A percentile compares a stretch with the other conserved stretches of the same genome.
Conservation (phyloP, 2,113 vertebrate species). For the Cathartes aura region DNA sequence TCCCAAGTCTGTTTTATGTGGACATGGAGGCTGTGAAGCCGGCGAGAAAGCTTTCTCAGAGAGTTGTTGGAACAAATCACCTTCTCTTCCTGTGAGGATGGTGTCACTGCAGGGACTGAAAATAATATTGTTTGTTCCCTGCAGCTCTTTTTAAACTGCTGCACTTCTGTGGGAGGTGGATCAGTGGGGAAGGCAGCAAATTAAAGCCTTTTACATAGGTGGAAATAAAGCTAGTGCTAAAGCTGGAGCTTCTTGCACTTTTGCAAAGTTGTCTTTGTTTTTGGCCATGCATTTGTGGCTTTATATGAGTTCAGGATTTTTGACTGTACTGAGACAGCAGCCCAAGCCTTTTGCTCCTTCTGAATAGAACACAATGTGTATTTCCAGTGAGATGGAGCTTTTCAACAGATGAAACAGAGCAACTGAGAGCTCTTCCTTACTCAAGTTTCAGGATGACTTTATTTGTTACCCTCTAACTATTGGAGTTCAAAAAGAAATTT, state of each 20-base stretch:
- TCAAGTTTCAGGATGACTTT: neutral
- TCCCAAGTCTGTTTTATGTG: too few species aligned
- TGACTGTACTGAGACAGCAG: neutral
- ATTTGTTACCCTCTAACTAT: neutral
- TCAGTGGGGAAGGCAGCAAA: too few species aligned
- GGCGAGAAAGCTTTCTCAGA: neutral
- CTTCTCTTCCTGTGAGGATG: neutral
- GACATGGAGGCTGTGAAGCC: neutral
- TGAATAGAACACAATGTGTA: neutral
- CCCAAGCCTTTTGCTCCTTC: neutral
- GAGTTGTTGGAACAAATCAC: neutral
- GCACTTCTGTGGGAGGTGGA: neutral
- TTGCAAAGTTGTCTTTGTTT: neutral
- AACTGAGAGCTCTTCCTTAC: neutral
- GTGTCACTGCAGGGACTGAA: neutral
- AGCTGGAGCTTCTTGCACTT: neutral
- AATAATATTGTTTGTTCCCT: neutral
- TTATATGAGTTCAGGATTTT: neutral
- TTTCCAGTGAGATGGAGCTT: neutral
- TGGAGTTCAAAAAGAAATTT: neutral
- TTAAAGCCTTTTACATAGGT: neutral
- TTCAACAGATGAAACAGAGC: neutral
- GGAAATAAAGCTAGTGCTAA: neutral
- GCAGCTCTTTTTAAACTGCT: neutral
- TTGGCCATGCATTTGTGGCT: neutral